Evolutionary conservation across 2,797 vertebrate species (phyloP).

Genomic region (Poecilia velifera): DNA sequence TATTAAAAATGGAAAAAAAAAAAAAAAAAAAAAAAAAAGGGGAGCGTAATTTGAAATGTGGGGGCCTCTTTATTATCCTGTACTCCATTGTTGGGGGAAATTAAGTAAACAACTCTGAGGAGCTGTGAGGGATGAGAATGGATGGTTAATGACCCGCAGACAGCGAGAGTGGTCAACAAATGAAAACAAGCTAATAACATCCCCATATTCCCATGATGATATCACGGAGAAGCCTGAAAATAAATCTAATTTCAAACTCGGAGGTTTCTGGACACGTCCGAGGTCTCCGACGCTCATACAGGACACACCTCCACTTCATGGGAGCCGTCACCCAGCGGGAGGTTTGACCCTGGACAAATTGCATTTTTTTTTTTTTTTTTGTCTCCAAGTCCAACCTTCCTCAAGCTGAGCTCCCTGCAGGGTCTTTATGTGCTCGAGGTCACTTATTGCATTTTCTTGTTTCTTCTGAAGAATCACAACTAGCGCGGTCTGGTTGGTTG

Average conservation of each 20-base stretch:
- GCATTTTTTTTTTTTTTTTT: constrained; percentile 43
- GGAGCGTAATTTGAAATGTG: constrained; percentile 30
- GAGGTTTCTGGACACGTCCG: constrained; percentile 3
- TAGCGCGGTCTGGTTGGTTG: constrained; percentile 18
- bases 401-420: constrained; percentile 11
- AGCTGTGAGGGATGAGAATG: constrained; percentile 29
- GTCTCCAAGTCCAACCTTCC: constrained; percentile 17
- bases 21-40: background rate
- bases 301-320: constrained; percentile 1
- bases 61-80: constrained; percentile 33
- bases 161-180: constrained; percentile 27
- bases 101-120: constrained; percentile 48
- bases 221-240: constrained; percentile 19
- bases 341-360: constrained; percentile 40
- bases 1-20: constrained; percentile 9
- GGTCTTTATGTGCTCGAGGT: constrained; percentile 27
- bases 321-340: constrained; percentile 10
- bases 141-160: constrained; percentile 54
- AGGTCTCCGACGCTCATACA: background rate
- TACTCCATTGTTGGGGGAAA: constrained; percentile 26
- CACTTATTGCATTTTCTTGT: constrained; percentile 45
- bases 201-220: constrained; percentile 26
- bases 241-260: constrained; percentile 9
- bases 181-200: constrained; percentile 55
- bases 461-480: constrained; percentile 29